Conservation (phyloP, 2,797 vertebrate genomes). For the Enteromius fasciolatus region DNA sequence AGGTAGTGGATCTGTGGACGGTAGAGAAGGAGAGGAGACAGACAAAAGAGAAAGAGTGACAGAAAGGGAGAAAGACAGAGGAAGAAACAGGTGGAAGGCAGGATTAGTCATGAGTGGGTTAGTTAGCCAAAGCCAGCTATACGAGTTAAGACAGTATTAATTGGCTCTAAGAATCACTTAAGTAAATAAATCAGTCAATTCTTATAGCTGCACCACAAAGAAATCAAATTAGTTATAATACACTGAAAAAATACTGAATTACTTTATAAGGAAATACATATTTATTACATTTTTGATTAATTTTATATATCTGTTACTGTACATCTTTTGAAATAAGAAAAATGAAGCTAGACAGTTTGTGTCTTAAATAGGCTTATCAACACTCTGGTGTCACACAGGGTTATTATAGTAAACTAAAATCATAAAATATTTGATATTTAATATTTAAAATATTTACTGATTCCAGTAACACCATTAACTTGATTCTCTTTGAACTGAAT, state of each 20-base stretch:
- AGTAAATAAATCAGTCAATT: background rate
- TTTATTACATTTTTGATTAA: background rate
- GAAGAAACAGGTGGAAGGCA: conserved; percentile 72
- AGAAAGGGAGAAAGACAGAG: conserved; percentile 84
- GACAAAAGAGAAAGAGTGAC: conserved; percentile 81
- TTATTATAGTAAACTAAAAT: background rate
- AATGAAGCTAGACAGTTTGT: too few species aligned
- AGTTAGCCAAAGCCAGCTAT: conserved; percentile 85
- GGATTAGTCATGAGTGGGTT: conserved; percentile 87
- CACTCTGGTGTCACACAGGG: background rate
- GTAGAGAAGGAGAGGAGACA: conserved; percentile 84
- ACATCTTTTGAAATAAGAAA: background rate
- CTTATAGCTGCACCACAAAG: conserved; percentile 11
- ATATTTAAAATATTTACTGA: too few species aligned
- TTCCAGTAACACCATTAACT: too few species aligned
- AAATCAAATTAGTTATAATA: conserved; percentile 31
- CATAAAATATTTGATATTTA: too few species aligned
- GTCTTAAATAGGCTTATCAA: background rate
- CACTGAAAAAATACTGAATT: background rate
- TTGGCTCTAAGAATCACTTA: conserved; percentile 5
- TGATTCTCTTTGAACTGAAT: background rate
- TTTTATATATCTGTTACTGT: background rate
- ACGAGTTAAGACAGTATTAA: conserved; percentile 72
- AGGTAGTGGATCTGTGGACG: conserved; percentile 97
- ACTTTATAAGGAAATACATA: background rate